Conservation (phyloP, 2,113 vertebrate species). For the Sterrhoptilus dennistouni region DNA sequence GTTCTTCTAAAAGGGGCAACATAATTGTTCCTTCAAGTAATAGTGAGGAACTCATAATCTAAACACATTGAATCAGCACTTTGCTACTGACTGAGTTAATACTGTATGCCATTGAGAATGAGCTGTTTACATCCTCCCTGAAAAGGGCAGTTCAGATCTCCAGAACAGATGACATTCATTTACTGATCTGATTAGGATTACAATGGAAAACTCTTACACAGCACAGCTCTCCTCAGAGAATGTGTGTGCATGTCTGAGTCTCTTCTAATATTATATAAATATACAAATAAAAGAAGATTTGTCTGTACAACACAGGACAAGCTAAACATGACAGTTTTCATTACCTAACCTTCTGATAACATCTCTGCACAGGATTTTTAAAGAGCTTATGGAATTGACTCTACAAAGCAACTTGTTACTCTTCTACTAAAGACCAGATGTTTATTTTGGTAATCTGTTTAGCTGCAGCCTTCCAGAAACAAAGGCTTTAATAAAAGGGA, state of each 20-base stretch:
- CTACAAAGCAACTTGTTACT: background rate
- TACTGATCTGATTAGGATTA: slow-evolving; percentile 52
- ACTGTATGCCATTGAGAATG: background rate
- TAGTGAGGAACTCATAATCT: background rate
- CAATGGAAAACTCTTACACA: slow-evolving; percentile 23
- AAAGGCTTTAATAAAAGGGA: slow-evolving; percentile 1
- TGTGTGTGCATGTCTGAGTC: background rate
- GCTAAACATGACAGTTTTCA: background rate
- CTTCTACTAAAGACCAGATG: background rate
- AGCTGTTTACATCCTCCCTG: background rate
- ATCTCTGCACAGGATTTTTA: background rate
- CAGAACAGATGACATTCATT: background rate
- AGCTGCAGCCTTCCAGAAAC: background rate
- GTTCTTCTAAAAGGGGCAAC: background rate
- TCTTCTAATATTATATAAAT: background rate
- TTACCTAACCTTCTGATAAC: background rate
- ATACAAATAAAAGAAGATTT: background rate
- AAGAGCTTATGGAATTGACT: background rate
- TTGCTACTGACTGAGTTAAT: background rate
- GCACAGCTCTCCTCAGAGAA: background rate
- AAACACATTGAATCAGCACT: background rate
- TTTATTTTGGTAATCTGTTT: background rate
- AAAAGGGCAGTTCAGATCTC: slow-evolving; percentile 9
- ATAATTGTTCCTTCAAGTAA: background rate
- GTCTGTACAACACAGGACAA: background rate